Evolutionary conservation across 1,140 invertebrate genomes (phyloP), one percentile per base, ranked within the genome.

Genomic region (Aphaenogaster ashmeadi): DNA sequence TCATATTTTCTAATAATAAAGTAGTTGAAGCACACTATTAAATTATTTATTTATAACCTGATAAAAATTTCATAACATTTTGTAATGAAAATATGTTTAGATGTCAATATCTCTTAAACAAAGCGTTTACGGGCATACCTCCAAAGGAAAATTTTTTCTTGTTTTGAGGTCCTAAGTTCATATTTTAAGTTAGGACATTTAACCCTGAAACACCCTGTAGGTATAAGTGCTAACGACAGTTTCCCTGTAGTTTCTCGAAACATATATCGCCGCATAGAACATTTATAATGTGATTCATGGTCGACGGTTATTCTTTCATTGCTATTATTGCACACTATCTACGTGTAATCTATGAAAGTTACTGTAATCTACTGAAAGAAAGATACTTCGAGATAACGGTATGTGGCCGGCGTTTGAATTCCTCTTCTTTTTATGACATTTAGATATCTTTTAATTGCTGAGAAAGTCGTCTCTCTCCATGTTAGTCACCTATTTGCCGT

Each of bases 361-460:
- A 18, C n/a, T 27, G 27, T 27, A 27, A 27, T 27, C 27, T 27
- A 27, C 0, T 27, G 27, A 27, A 27, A 27, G 27, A 27, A 27
- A 27, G 27, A 27, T 27, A 27, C 27, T 27, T 27, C 27, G 11
- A 41, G 13, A 44, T 41, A 75, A 41, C 11, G 36, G 13, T 41
- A 58, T 2, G 72, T 2, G n/a, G 13, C 2, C 52, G 36, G 7
- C 3, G 18, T 56, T 58, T 58, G n/a, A 56, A 58, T 77, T 41
- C n/a, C 13, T 58, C 38, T 56, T 56, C 56, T 69, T 58, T 41
- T 58, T 41, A 18, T 41, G 13, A 60, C 52, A 58, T 15, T 75
- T 41, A 18, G 33, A 75, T 41, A 60, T 58, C 74, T 54, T 75
- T 75, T 77, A 38, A 77, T 75, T 75, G 38, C 7, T 54, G 52